Conservation (phyloP, 2,797 vertebrate genomes). For the Parambassis ranga region DNA sequence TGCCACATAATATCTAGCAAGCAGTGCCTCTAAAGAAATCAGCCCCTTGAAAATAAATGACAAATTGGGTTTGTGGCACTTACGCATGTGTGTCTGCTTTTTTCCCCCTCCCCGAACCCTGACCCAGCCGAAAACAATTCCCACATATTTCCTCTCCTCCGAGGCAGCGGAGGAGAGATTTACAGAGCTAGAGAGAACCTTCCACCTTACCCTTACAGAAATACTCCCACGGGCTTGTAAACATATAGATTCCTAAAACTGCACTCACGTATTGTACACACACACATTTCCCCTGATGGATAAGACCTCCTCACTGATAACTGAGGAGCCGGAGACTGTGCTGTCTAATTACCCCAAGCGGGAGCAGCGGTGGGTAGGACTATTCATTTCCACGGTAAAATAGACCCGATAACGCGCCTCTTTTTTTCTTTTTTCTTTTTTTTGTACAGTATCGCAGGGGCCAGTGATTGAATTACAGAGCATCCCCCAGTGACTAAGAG, state of each 20-base stretch:
- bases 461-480: constrained; percentile 83
- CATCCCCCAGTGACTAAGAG: constrained; percentile 78
- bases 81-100: constrained; percentile 77
- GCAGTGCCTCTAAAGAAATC: constrained; percentile 92
- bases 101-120: constrained; percentile 53
- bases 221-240: constrained; percentile 8
- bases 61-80: constrained; percentile 88
- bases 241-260: not conserved
- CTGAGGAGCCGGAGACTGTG: constrained; percentile 46
- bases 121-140: constrained; percentile 45
- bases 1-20: constrained; percentile 91
- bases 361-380: constrained; percentile 46
- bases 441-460: constrained; percentile 75
- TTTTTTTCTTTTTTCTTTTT: constrained; percentile 36
- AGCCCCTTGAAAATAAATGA: constrained; percentile 91
- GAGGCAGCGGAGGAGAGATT: constrained; percentile 33
- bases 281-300: constrained; percentile 62
- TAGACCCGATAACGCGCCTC: constrained; percentile 61
- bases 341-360: constrained; percentile 74
- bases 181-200: constrained; percentile 18
- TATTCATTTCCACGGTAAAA: constrained; percentile 76
- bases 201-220: not conserved
- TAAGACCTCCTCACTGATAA: constrained; percentile 58
- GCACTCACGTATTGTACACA: not conserved
- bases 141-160: constrained; percentile 27